Evolutionary conservation across 23 tunicate genomes (phyloP), one percentile per base, ranked within the genome.

Genomic region (Halocynthia aurantium): DNA sequence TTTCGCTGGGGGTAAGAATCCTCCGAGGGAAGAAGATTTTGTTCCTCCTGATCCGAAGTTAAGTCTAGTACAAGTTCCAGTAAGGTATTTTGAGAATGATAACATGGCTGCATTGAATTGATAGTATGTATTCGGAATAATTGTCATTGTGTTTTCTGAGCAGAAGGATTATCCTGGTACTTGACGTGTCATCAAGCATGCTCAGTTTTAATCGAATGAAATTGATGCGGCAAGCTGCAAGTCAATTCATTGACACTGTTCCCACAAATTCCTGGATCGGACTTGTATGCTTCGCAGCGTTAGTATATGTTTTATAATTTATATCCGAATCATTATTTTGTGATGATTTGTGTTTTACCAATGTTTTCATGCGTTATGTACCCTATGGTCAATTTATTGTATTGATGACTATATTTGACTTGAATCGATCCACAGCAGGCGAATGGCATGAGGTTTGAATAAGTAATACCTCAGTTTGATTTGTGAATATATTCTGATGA

Each of bases 161-260:
- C 84, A 93, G 88, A 62, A 55, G 89, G 67, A 81, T 87, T 40
- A 94, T 93, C 50, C 75, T 93, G 0, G 84, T 83, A 7, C 81
- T 93, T 13, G 98, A 93, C 78, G 75, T 75, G 7, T 93, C 98
- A 7, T 69, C 89, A 53, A 87, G 94, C 60, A 93, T 87, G 94
- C 20, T 11, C 10, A 12, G 17, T 49, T 77, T 69, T 58, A 79
- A 79, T 17, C 70, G 89, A 76, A 56, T 87, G 69, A 80, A 61
- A 62, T 61, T 80, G 54, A 76, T 93, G 84, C 72, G 77, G 69
- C 94, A 93, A 84, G 98, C 98, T 17, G 94, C 85, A 21, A 76
- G 88, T 61, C 84, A 93, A 50, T 93, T 73, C 64, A 83, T 93
- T 22, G 84, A 83, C 65, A 88, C 94, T 22, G 86, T 87, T 52